These are phyloP conservation scores for Phocoena phocoena DNA, from an alignment of 2,113 vertebrate genomes.

Conservation along the genomic window DNA sequence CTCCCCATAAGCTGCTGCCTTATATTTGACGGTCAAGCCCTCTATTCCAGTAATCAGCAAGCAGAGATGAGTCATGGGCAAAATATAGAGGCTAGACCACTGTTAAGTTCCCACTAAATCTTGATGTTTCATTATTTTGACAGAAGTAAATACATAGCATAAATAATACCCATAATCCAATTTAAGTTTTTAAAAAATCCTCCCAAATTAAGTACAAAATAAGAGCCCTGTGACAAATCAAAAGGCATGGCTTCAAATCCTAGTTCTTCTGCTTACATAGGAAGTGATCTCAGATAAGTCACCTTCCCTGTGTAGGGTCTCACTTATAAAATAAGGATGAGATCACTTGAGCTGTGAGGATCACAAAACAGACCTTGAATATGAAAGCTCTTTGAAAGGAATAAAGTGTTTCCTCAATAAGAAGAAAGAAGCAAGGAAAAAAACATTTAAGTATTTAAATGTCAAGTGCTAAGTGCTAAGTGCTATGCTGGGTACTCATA, in stretches of 20 bases:
- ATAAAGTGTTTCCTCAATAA: background rate
- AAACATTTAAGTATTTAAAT: no score
- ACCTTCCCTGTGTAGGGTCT: background rate
- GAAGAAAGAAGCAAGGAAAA: background rate
- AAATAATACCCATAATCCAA: slow-evolving; percentile 8
- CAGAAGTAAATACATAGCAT: background rate
- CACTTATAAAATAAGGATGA: background rate
- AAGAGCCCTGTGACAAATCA: background rate
- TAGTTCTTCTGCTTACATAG: background rate
- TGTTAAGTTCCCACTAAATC: background rate
- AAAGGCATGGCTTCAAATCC: background rate
- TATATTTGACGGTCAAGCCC: background rate
- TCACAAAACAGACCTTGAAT: background rate
- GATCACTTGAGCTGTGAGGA: background rate
- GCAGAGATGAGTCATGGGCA: background rate
- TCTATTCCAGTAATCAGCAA: background rate
- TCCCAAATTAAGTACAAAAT: background rate
- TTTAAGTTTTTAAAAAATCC: background rate
- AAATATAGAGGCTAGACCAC: background rate
- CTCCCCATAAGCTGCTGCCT: background rate
- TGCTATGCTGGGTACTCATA: background rate
- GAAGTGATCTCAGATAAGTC: slow-evolving; percentile 6
- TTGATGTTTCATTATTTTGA: background rate
- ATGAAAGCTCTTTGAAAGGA: background rate
- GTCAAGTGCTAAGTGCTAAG: background rate